These are phyloP conservation scores for Porphyrio hochstetteri DNA, from an alignment of 2,113 vertebrate genomes.

Conservation along the genomic window DNA sequence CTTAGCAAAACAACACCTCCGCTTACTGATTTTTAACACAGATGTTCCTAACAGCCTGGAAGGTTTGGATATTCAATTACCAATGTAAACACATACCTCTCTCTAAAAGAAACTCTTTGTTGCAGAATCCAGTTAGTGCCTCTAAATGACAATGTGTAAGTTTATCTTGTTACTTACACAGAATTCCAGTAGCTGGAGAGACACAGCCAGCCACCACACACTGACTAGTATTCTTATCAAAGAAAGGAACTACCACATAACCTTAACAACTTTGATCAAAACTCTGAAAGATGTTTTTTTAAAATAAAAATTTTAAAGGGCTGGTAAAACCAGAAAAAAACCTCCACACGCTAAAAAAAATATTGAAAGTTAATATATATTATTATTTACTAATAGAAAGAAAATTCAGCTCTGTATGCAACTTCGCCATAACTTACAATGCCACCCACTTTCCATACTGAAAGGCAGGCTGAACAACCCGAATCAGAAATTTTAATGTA, in stretches of 20 bases:
- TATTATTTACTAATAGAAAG: not conserved
- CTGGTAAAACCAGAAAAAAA: not conserved
- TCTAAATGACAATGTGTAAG: not conserved
- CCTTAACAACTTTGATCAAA: not conserved
- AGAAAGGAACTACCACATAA: not conserved
- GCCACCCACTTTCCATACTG: not conserved
- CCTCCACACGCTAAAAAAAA: not conserved
- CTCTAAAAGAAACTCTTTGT: not conserved
- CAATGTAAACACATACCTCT: not conserved
- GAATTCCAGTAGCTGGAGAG: not conserved
- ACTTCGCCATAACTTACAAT: not conserved
- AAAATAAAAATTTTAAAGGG: not conserved
- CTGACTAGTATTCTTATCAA: not conserved
- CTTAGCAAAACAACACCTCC: not conserved
- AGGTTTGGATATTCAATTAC: not conserved
- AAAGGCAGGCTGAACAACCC: not conserved
- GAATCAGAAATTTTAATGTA: not conserved
- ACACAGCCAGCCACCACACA: not conserved
- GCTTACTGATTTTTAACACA: not conserved
- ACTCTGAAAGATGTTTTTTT: not conserved
- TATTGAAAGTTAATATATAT: not conserved
- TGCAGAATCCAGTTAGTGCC: not conserved
- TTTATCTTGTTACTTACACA: not conserved
- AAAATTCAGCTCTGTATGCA: not conserved
- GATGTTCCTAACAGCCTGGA: not conserved